phyloP scores from a whole-genome alignment of 2,113 vertebrate genomes.

The Hymenochirus boettgeri region DNA sequence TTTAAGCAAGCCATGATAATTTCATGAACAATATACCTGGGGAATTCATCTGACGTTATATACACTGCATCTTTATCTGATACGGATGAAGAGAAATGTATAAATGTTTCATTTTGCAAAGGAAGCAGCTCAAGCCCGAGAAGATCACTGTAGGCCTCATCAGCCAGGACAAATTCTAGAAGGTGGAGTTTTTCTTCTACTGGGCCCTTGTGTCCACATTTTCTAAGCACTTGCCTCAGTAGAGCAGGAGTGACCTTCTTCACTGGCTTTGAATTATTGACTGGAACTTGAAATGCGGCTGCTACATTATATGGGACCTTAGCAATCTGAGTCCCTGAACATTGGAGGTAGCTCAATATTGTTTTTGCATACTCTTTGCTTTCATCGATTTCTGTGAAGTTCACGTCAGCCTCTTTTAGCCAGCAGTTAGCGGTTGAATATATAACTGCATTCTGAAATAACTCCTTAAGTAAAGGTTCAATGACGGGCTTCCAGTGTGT shows the following conservation, averaged over 20 bases:
- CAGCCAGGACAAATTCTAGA: slow-evolving; percentile 84
- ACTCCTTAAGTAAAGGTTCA: slow-evolving; percentile 78
- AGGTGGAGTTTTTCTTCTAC: slow-evolving; percentile 77
- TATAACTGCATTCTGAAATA: slow-evolving; percentile 79
- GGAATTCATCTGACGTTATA: slow-evolving; percentile 84
- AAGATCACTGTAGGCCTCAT: slow-evolving; percentile 83
- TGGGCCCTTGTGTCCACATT: slow-evolving; percentile 68
- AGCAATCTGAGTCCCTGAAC: slow-evolving; percentile 84
- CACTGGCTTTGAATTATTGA: slow-evolving; percentile 56
- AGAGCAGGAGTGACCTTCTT: slow-evolving; percentile 79
- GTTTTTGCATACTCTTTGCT: slow-evolving; percentile 66
- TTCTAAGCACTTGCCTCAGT: slow-evolving; percentile 81
- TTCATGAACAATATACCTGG: no score
- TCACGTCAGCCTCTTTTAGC: slow-evolving; percentile 76
- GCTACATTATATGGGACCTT: slow-evolving; percentile 75
- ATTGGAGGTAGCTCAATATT: slow-evolving; percentile 89
- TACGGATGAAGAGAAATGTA: slow-evolving; percentile 83
- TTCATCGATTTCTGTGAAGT: slow-evolving; percentile 83
- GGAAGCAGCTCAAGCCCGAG: slow-evolving; percentile 91
- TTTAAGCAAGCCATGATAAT: no score
- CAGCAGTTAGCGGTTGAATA: slow-evolving; percentile 75
- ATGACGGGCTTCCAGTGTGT: slow-evolving; percentile 84
- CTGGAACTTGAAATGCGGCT: slow-evolving; percentile 63
- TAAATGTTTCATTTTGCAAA: slow-evolving; percentile 79
- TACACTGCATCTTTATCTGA: slow-evolving; percentile 87